Evolutionary conservation across 2,888 invertebrate genomes (phyloP).

Genomic region (Rhabditoides inermis): DNA sequence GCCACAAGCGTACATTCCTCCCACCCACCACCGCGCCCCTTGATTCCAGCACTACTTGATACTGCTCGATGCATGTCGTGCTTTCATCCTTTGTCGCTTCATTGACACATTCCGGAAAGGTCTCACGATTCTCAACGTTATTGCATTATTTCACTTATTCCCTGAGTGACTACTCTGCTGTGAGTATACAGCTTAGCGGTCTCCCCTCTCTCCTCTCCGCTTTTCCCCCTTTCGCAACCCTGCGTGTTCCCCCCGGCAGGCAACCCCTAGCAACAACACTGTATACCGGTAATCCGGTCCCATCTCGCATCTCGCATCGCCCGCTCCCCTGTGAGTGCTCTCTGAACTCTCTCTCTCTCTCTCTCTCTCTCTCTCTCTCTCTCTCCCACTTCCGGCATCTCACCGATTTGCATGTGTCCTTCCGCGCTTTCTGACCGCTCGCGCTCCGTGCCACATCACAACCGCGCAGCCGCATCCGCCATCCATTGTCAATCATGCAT

Average conservation of each 20-base stretch:
- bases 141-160: not conserved
- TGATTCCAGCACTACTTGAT: too few relatives aligned
- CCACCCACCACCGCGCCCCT: too few relatives aligned
- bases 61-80: too few relatives aligned
- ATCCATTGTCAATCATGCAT: not conserved
- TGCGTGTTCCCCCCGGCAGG: too few relatives aligned
- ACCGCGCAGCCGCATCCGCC: not conserved
- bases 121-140: constrained; percentile 1
- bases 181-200: constrained; percentile 1
- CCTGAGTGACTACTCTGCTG: constrained; percentile 2
- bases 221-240: too few relatives aligned
- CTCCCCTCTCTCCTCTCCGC: not conserved
- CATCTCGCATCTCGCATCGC: too few relatives aligned
- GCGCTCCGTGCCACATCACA: not conserved
- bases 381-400: constrained; percentile 4
- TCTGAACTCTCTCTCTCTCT: too few relatives aligned
- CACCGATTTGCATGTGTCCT: not conserved
- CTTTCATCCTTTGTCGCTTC: too few relatives aligned
- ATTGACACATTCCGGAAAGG: too few relatives aligned
- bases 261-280: too few relatives aligned
- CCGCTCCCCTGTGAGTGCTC: not conserved
- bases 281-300: too few relatives aligned
- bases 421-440: not conserved
- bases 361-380: constrained; percentile 5
- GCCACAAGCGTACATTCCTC: too few relatives aligned